phyloP scores from a whole-genome alignment of 2,113 vertebrate species.

The Phaethon lepturus region DNA sequence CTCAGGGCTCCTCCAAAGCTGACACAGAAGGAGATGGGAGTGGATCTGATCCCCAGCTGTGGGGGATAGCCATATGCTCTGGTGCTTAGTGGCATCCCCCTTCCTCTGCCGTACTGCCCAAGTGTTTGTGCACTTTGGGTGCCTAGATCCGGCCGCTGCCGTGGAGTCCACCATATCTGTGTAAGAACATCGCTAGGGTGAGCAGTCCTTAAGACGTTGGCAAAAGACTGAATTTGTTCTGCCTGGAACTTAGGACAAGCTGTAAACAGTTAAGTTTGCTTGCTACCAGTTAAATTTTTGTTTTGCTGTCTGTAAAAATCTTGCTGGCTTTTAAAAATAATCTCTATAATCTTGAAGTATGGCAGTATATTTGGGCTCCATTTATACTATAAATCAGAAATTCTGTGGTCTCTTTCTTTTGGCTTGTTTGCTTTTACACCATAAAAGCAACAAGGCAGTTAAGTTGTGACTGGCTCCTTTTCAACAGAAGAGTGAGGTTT shows the following conservation, averaged over 20 bases:
- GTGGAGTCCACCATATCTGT: background rate
- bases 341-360: background rate
- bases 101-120: background rate
- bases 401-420: background rate
- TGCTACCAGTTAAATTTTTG: background rate
- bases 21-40: background rate
- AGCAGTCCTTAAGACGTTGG: background rate
- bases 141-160: background rate
- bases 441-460: background rate
- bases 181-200: fast-evolving
- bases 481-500: background rate
- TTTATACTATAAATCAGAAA: background rate
- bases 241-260: background rate
- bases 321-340: background rate
- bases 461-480: background rate
- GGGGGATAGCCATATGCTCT: background rate
- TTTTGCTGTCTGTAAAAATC: background rate
- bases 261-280: background rate
- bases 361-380: background rate
- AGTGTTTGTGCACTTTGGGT: background rate
- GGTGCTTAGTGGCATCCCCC: background rate
- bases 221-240: background rate
- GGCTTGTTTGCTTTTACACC: background rate
- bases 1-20: background rate
- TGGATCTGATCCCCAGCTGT: background rate